Evolutionary conservation across 2,888 invertebrate genomes (phyloP).

Genomic region (Glyphotaelius pellucidus): DNA sequence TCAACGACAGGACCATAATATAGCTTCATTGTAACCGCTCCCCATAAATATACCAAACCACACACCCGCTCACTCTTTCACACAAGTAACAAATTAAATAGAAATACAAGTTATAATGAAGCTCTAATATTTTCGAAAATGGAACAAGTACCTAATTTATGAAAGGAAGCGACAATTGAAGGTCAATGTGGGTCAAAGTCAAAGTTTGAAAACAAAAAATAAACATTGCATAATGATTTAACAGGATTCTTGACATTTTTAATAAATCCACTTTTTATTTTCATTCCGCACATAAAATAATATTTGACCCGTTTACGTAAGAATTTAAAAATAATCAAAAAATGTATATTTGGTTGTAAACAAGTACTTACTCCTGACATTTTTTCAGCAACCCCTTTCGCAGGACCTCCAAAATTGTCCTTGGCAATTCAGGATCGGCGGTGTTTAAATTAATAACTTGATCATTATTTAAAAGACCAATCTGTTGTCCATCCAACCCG

Average conservation of each 20-base stretch:
- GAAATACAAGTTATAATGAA: background rate
- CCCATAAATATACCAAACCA: too few relatives aligned
- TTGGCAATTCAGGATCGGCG: conserved; percentile 72
- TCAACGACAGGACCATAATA: too few relatives aligned
- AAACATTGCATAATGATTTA: background rate
- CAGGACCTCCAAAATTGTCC: conserved; percentile 74
- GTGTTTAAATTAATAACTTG: conserved; percentile 84
- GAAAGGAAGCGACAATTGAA: background rate
- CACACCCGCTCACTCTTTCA: background rate
- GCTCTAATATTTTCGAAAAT: background rate
- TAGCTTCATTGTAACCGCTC: background rate
- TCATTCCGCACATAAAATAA: background rate
- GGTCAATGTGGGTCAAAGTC: background rate
- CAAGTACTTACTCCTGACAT: conserved; percentile 71
- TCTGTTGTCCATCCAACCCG: conserved; percentile 77
- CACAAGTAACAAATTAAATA: background rate
- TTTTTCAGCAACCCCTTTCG: conserved; percentile 70
- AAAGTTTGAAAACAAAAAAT: background rate
- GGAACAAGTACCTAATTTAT: background rate
- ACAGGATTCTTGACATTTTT: background rate
- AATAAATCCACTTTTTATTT: background rate
- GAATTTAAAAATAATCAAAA: conserved; percentile 6
- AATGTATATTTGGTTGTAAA: background rate
- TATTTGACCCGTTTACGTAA: conserved; percentile 30
- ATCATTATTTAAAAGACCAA: conserved; percentile 82